Percentiles rank a stretch among this genome's conserved stretches.
Conservation (phyloP, 1,140 invertebrate species). For the Telenomus remus region DNA sequence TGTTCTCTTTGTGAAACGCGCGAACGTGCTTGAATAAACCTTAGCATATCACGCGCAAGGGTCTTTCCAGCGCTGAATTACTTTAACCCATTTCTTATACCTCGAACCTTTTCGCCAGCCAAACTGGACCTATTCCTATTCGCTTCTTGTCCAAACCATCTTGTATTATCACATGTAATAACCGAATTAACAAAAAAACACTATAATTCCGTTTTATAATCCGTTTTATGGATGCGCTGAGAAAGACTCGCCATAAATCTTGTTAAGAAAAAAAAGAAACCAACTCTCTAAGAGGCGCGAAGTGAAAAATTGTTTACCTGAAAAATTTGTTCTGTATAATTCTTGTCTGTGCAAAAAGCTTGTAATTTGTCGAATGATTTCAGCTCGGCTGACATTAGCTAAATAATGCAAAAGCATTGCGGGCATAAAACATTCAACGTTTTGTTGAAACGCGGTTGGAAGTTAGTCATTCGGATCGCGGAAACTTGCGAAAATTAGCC, state of each 20-base stretch:
- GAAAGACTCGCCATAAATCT: conserved; percentile 19
- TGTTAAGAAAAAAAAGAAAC: conserved; percentile 19
- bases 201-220: conserved; percentile 12
- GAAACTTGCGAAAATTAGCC: too few species aligned
- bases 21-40: conserved; percentile 29
- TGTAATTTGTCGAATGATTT: background rate
- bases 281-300: background rate
- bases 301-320: too few species aligned
- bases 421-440: too few species aligned
- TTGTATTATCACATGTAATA: conserved; percentile 13
- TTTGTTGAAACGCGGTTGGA: too few species aligned
- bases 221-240: conserved; percentile 15
- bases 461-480: too few species aligned
- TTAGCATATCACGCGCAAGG: conserved; percentile 19
- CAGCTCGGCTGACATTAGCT: background rate
- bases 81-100: conserved; percentile 23
- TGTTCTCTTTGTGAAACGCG: background rate
- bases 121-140: background rate
- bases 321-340: too few species aligned
- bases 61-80: conserved; percentile 15
- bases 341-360: too few species aligned
- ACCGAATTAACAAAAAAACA: conserved; percentile 15
- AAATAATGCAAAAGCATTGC: conserved; percentile 2
- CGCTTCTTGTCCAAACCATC: conserved; percentile 5
- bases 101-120: conserved; percentile 3